Evolutionary conservation across 2,797 vertebrate species (phyloP).

Genomic region (Schizopygopsis pylzovi): DNA sequence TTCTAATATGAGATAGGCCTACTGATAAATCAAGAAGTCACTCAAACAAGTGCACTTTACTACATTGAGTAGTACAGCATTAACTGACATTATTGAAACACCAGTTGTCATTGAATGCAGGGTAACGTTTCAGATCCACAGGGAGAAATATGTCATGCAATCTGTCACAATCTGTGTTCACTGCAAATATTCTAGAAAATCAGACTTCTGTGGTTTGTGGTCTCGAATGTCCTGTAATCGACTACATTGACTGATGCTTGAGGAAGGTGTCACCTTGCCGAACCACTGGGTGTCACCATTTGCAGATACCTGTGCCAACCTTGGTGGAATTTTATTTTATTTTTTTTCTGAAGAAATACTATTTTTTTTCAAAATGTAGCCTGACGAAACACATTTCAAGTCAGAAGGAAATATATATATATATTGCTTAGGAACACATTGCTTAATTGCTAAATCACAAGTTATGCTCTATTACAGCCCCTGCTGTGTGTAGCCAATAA

Average conservation of each 20-base stretch:
- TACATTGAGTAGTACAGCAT: not conserved
- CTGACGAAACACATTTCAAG: not conserved
- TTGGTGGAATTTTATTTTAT: not conserved
- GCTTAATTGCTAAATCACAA: not conserved
- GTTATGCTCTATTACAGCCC: not conserved
- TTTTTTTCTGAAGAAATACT: not conserved
- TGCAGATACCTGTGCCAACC: conserved; percentile 26
- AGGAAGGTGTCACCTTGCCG: conserved; percentile 31
- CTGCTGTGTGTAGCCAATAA: not conserved
- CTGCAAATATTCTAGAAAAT: not conserved
- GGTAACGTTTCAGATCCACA: not conserved
- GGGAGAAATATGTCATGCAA: not conserved
- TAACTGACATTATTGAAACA: not conserved
- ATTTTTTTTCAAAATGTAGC: not conserved
- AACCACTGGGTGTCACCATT: conserved; percentile 58
- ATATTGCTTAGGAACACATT: not conserved
- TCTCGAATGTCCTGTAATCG: not conserved
- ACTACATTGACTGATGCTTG: not conserved
- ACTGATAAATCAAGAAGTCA: conserved; percentile 78
- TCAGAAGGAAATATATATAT: not conserved
- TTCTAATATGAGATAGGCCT: conserved; percentile 74
- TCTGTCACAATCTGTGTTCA: not conserved
- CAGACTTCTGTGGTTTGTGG: not conserved
- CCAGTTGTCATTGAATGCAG: not conserved
- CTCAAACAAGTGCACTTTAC: conserved; percentile 67